Evolutionary conservation across 2,113 vertebrate species (phyloP), one percentile per base, ranked within the genome.

Genomic region (Syrrhaptes paradoxus): DNA sequence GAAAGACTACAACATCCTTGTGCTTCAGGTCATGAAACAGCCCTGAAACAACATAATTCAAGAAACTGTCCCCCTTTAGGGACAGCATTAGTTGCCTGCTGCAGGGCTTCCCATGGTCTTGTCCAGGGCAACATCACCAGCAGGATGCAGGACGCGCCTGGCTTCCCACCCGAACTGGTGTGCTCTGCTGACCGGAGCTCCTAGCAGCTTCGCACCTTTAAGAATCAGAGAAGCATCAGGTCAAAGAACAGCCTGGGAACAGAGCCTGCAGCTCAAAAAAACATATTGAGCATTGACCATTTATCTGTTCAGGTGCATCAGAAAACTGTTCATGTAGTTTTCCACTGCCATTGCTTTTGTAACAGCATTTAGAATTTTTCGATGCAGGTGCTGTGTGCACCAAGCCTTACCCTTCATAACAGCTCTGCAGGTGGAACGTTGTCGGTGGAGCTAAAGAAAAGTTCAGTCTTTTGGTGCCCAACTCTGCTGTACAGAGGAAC

Each of bases 241-340:
- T 74, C 49, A 85, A 62, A 83, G 26, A 90, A 51, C 17, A 68
- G 59, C 36, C 54, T 84, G 55, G 63, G 31, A 93, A 89, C 55
- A 80, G 26, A 86, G 63, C 21, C 58, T 73, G 59, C 28, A 88
- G 85, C 88, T 80, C 78, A 67, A 62, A 87, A 62, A 87, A 93
- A 32, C 70, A 63, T 45, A 45, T 1, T 28, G 46, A 90, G 26
- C 2, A 5, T 58, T 80, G 49, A 74, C 29, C 38, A 85, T 26
- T 43, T 67, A 77, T 92, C 84, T 66, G 26, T 29, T 48, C 82
- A 73, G 78, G 67, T 76, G 75, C 63, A 71, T 65, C 43, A 89
- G 49, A 88, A 93, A 82, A 38, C 58, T 54, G 55, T 61, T 82
- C 5, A n/a, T 25, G 62, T 51, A 46, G n/a, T 82, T 83, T 93